Evolutionary conservation across 2,113 vertebrate genomes (phyloP).

Genomic region (Heptranchias perlo): DNA sequence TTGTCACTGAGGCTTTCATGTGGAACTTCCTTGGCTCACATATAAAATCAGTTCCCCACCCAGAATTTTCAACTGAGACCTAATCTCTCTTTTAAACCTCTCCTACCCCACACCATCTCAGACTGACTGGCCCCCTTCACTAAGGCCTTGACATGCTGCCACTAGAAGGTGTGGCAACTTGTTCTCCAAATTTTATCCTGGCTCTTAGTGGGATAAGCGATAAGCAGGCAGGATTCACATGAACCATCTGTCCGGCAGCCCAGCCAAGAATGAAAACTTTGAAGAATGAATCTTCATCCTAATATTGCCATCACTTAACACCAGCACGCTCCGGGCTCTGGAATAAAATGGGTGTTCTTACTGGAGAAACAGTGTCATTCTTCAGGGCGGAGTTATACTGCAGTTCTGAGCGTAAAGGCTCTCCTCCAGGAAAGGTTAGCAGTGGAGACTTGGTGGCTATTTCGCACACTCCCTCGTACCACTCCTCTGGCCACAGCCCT

Average conservation of each 20-base stretch:
- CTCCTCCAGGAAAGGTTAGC: constrained; percentile 90
- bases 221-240: neutral
- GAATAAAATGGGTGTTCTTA: constrained; percentile 47
- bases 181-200: neutral
- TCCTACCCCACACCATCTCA: neutral
- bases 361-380: constrained; percentile 88
- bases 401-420: constrained; percentile 88
- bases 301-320: neutral
- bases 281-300: neutral
- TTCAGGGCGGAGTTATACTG: constrained; percentile 97
- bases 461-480: constrained; percentile 95
- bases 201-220: neutral
- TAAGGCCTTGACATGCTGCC: neutral
- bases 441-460: constrained; percentile 92
- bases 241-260: neutral
- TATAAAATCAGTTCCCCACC: neutral
- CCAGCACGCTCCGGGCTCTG: too few species aligned
- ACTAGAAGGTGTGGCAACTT: neutral
- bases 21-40: too few species aligned
- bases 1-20: neutral
- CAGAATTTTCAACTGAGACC: neutral
- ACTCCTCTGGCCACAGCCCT: constrained; percentile 97
- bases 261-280: neutral
- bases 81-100: neutral
- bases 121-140: neutral